These are phyloP conservation scores for Chondrosia reniformis DNA, from an alignment of 37 sponge, comb jelly and placozoan genomes.

Conservation along the genomic window DNA sequence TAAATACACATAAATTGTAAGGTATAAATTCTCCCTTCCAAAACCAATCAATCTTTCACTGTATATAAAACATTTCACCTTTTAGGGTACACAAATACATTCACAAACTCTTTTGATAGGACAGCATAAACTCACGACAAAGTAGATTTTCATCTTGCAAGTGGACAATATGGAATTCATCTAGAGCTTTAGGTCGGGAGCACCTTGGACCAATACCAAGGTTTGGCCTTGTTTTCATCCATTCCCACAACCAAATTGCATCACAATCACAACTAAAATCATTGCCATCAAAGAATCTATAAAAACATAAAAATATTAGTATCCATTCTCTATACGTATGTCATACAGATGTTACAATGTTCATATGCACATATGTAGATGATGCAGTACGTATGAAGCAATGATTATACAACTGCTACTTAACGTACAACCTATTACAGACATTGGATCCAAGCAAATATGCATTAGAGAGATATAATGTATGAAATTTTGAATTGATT, in stretches of 20 bases:
- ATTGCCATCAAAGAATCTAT: slow-evolving; percentile 32
- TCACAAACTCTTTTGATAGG: neutral
- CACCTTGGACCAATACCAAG: slow-evolving; percentile 31
- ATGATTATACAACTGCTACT: too few species aligned
- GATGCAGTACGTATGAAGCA: too few species aligned
- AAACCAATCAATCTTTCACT: too few species aligned
- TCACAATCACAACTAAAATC: slow-evolving; percentile 34
- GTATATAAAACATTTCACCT: neutral
- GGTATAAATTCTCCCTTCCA: too few species aligned
- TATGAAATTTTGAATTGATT: too few species aligned
- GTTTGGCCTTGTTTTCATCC: neutral
- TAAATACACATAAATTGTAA: too few species aligned
- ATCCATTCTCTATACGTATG: slow-evolving; percentile 18
- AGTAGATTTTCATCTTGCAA: slow-evolving; percentile 6
- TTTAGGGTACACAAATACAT: neutral
- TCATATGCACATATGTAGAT: neutral
- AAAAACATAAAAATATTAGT: neutral
- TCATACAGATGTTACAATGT: slow-evolving; percentile 20
- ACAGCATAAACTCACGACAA: slow-evolving; percentile 25
- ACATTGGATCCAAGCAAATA: too few species aligned
- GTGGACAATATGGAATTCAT: neutral
- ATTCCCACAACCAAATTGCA: slow-evolving; percentile 28
- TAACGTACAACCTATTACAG: too few species aligned
- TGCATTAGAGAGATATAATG: too few species aligned
- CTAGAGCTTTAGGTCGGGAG: slow-evolving; percentile 22